Evolutionary conservation across 1,140 invertebrate species (phyloP).

Genomic region (Vollenhovia emeryi): DNA sequence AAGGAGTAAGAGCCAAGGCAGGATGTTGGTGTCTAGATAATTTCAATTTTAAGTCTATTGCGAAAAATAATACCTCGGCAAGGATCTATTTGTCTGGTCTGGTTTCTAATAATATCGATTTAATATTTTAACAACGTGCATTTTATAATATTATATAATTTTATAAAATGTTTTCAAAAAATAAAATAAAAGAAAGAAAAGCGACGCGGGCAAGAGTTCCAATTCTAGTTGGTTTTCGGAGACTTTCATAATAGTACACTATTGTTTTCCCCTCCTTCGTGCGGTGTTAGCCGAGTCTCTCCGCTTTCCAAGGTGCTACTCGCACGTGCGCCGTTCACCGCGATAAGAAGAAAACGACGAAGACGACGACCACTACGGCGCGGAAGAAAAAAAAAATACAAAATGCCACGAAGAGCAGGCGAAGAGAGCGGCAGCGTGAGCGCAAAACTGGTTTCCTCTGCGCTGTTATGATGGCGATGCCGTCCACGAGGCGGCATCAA

Average conservation of each 20-base stretch:
- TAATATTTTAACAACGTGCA: background rate
- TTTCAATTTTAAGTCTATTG: no score
- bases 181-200: background rate
- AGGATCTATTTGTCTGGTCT: no score
- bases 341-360: constrained; percentile 66
- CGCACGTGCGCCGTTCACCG: constrained; percentile 79
- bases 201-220: background rate
- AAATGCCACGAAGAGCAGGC: constrained; percentile 43
- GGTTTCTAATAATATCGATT: background rate
- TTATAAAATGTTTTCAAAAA: no score
- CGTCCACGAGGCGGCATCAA: constrained; percentile 56
- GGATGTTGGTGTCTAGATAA: no score
- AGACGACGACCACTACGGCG: constrained; percentile 58
- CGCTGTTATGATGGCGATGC: constrained; percentile 49
- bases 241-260: background rate
- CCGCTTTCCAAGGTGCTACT: constrained; percentile 70
- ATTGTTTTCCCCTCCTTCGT: constrained; percentile 27
- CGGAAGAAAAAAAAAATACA: constrained; percentile 18
- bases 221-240: background rate
- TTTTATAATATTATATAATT: background rate
- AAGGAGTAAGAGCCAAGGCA: no score
- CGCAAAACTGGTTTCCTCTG: constrained; percentile 67
- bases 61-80: no score
- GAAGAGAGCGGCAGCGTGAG: constrained; percentile 31
- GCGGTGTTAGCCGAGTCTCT: constrained; percentile 40